A percentile compares a stretch with the other conserved stretches of the same genome.
Evolutionary conservation across 2,113 vertebrate genomes (phyloP).

Genomic region (Cettia cetti): DNA sequence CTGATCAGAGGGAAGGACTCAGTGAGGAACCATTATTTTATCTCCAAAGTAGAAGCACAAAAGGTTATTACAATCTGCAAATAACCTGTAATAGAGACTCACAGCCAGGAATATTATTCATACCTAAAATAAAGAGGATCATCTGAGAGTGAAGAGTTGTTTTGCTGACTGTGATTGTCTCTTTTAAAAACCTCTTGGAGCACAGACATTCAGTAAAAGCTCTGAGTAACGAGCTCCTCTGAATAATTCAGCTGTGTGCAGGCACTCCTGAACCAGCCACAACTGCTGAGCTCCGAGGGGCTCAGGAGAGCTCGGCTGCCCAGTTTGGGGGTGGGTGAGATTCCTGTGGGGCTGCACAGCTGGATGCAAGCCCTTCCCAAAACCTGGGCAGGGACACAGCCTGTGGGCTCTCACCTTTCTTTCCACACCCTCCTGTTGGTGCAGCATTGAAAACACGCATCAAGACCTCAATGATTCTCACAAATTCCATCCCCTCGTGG

Average conservation of each 20-base stretch:
- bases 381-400: background rate
- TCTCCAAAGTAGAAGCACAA: background rate
- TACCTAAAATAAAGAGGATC: constrained; percentile 1
- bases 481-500: background rate
- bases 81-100: background rate
- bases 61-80: background rate
- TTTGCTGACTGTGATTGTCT: constrained; percentile 7
- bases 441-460: background rate
- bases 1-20: background rate
- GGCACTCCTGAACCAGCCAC: background rate
- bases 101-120: background rate
- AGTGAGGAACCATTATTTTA: background rate
- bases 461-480: background rate
- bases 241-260: constrained; percentile 4
- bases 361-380: background rate
- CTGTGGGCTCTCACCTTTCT: background rate
- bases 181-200: constrained; percentile 13
- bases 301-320: background rate
- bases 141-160: background rate
- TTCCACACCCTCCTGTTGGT: background rate
- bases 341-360: background rate
- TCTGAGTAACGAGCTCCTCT: background rate
- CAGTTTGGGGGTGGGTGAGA: background rate
- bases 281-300: background rate
- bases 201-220: background rate